Percentiles rank a stretch among this genome's conserved stretches.
phyloP scores from a whole-genome alignment of 1,140 invertebrate species.

The Octopus sinensis region DNA sequence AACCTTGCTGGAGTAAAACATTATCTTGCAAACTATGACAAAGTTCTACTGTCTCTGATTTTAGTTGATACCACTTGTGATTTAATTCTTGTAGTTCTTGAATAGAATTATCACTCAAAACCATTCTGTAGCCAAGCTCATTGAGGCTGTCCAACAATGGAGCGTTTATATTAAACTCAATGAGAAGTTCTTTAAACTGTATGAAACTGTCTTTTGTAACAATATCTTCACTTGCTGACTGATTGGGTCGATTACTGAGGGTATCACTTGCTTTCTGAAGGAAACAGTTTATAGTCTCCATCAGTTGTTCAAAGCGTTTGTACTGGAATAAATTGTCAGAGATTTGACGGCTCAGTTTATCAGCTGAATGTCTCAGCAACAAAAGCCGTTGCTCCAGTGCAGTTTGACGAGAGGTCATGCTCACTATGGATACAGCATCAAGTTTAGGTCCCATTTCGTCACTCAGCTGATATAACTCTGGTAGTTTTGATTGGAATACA shows the following conservation, averaged over 20 bases:
- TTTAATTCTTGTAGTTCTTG: constrained; percentile 44
- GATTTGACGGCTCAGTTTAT: background rate
- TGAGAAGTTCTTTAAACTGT: constrained; percentile 40
- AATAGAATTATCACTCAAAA: constrained; percentile 40
- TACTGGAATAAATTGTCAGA: constrained; percentile 37
- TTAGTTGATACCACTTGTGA: constrained; percentile 44
- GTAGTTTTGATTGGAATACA: constrained; percentile 39
- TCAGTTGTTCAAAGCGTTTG: constrained; percentile 37
- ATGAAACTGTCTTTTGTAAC: constrained; percentile 33
- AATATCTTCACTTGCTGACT: constrained; percentile 34
- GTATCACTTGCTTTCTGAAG: constrained; percentile 38
- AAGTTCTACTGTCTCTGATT: constrained; percentile 38
- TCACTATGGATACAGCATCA: constrained; percentile 44
- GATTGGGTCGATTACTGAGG: constrained; percentile 36
- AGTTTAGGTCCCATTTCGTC: constrained; percentile 46
- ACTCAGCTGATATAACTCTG: constrained; percentile 41
- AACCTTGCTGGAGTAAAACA: constrained; percentile 48
- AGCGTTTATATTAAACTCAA: constrained; percentile 40
- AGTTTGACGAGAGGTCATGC: constrained; percentile 44
- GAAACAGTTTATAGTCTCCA: constrained; percentile 38
- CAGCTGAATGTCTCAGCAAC: constrained; percentile 33
- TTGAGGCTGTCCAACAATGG: constrained; percentile 38
- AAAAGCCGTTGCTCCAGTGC: constrained; percentile 43
- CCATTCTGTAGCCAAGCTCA: constrained; percentile 45
- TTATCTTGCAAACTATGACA: constrained; percentile 40